Percentiles rank a stretch among this genome's conserved stretches.
phyloP scores from a whole-genome alignment of 1,140 invertebrate genomes.

The Gryllus bimaculatus region DNA sequence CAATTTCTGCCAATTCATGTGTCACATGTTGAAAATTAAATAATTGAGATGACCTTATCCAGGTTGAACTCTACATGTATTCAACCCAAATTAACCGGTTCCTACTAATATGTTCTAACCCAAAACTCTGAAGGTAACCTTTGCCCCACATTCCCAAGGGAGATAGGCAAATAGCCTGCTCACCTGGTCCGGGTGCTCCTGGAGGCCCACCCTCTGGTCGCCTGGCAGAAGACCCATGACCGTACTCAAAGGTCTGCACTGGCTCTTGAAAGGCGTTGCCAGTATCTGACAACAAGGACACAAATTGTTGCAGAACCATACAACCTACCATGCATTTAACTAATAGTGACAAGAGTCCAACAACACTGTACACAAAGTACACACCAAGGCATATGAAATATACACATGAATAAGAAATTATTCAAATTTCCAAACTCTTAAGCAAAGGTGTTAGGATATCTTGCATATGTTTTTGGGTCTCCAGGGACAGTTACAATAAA shows the following conservation, averaged over 20 bases:
- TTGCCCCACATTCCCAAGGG: too few relatives aligned
- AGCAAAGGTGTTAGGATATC: background rate
- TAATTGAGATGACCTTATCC: too few relatives aligned
- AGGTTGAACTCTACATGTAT: too few relatives aligned
- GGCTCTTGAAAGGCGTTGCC: conserved; percentile 31
- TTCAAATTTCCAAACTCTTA: background rate
- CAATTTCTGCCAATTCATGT: too few relatives aligned
- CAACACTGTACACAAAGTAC: background rate
- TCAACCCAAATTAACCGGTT: too few relatives aligned
- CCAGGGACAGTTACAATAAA: too few relatives aligned
- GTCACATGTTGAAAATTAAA: too few relatives aligned
- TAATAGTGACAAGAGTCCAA: background rate
- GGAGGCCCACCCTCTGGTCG: background rate
- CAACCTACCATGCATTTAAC: background rate
- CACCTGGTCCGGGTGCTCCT: background rate
- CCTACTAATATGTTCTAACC: too few relatives aligned
- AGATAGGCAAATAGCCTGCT: background rate
- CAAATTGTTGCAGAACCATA: background rate
- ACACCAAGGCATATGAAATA: background rate
- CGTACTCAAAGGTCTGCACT: conserved; percentile 48
- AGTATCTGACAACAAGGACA: background rate
- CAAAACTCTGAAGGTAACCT: too few relatives aligned
- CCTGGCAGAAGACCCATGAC: conserved; percentile 39
- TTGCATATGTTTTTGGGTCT: too few relatives aligned
- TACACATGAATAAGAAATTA: background rate